Base-by-base conservation (phyloP, 1,140 invertebrate species). In the Pseudobourletiella spinata region DNA sequence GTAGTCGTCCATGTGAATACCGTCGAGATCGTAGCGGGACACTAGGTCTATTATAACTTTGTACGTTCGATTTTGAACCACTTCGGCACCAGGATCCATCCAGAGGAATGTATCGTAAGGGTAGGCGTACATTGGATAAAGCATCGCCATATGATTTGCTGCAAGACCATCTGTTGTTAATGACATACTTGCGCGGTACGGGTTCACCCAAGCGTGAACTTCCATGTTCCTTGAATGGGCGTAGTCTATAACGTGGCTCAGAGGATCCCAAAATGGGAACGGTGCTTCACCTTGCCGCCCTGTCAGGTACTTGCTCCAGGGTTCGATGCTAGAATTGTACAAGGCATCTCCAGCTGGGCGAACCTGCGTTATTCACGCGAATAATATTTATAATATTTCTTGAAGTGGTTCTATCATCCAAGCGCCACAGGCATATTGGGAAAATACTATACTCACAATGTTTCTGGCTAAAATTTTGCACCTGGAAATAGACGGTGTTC, bases 1-100 rank as follows among this genome's bases (percentile, higher is more conserved):
- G 50, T 68, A 68, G 39, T 68, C 67, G 29, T 68, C 67, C 63
- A 68, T 65, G 39, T 68, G 67, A 44, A 68, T 46, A n/a, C 67
- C 67, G 50, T 66, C 67, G 4, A 68, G 35, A 30, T 68, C 64
- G 29, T 68, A 68, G 0, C 67, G 48, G 20, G 25, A 46, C 3
- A 63, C 52, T 8, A 68, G 42, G 46, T 68, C 67, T 8, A 65
- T 44, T 1, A 48, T 32, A 11, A 68, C 67, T 48, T 57, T 43
- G 24, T 59, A 60, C 4, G 64, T 61, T 25, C 52, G 55, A 35
- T 65, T 59, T 20, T 65, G 63, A 30, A 68, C 57, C 11, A 42
- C 56, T 35, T 30, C 46, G 0, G 56, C 55, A 1, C 67, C 67
- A 3, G 67, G 67, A 20, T 68, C 67, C 64, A 66, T 66, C 67